phyloP scores from a whole-genome alignment of 2,113 vertebrate genomes.

The Cyrtonyx montezumae region DNA sequence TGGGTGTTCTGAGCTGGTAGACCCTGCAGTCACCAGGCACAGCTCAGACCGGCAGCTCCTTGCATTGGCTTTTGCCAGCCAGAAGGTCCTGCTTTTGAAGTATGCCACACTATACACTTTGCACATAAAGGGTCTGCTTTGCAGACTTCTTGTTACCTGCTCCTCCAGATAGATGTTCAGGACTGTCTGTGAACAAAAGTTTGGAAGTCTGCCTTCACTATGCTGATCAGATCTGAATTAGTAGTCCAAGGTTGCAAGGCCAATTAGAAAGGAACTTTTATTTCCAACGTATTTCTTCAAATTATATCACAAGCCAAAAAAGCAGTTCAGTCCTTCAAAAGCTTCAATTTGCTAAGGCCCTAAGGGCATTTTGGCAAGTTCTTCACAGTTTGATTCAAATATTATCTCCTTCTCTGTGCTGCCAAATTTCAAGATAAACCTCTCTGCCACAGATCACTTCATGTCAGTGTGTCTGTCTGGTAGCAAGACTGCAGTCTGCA shows the following conservation, averaged over 20 bases:
- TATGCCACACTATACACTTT: fast-evolving
- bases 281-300: neutral
- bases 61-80: neutral
- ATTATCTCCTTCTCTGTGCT: neutral
- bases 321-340: slow-evolving; percentile 42
- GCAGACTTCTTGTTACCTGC: neutral
- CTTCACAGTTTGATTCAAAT: neutral
- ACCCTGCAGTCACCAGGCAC: neutral
- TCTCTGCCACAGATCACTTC: neutral
- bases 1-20: neutral
- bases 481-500: neutral
- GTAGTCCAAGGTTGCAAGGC: neutral
- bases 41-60: neutral
- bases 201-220: neutral
- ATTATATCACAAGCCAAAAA: slow-evolving; percentile 57
- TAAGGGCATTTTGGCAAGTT: neutral
- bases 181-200: neutral
- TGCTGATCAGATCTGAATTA: neutral
- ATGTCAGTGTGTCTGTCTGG: neutral
- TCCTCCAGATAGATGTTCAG: neutral
- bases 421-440: slow-evolving; percentile 22
- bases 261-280: slow-evolving; percentile 26
- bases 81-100: neutral
- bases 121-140: neutral
- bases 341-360: slow-evolving; percentile 26